Evolutionary conservation across 2,797 vertebrate genomes (phyloP), one percentile per base, ranked within the genome.

Genomic region (Schizothorax lantsangensis): DNA sequence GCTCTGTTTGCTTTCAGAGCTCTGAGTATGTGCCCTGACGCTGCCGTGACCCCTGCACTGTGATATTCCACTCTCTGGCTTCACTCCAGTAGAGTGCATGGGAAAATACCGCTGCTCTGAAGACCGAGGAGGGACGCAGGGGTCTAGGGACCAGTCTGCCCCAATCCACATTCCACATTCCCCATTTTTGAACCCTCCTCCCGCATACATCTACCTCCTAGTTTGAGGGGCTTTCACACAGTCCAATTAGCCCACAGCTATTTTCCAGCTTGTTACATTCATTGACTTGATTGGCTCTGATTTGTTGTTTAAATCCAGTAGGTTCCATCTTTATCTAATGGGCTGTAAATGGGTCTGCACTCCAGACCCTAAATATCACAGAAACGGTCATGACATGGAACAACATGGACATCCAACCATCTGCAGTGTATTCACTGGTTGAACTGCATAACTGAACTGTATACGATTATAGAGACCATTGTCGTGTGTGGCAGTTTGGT

Each of bases 81-180:
- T 33, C 45, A 81, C 0, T 96, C 97, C 97, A 96, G 92, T 71
- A 71, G 89, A 94, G 95, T 96, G 96, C 98, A 96, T 99, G 98
- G 97, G 98, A 99, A 99, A 97, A 96, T 96, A 96, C 96, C 95
- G 92, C 88, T 91, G 95, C 88, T 89, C 91, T 84, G 68, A 75
- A 89, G 84, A 84, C 85, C 86, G 90, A 91, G 92, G 94, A 90
- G 91, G 93, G 90, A 92, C 91, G 90, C 90, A 90, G 86, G 86
- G 89, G 81, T 84, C 88, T 83, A 79, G 82, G 86, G 83, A 86
- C 73, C 45, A 66, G 57, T 88, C 79, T 71, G 72, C 59, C 86
- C 89, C 90, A 92, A 91, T 93, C 90, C 91, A 90, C 86, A 88
- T 80, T 93, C 90, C 91, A 90, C 86, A 87, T 78, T 87, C 72